A percentile compares a stretch with the other conserved stretches of the same genome.
These are phyloP conservation scores for Drosophila tanythrix DNA, from an alignment of 2,888 invertebrate genomes.

Conservation along the genomic window DNA sequence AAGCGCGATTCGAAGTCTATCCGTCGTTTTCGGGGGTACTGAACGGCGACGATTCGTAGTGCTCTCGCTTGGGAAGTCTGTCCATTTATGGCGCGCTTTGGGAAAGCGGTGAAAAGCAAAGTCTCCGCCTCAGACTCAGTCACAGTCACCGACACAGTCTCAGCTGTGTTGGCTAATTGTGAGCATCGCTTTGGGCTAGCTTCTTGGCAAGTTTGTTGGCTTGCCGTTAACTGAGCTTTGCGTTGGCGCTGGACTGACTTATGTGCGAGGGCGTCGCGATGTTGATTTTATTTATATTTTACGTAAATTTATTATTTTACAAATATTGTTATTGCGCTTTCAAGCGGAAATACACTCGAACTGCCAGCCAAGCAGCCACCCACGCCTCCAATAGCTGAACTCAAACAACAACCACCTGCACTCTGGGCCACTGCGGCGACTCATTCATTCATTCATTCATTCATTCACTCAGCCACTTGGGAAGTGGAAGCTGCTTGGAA, in stretches of 20 bases:
- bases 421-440: slow-evolving; percentile 41
- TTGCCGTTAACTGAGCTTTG: slow-evolving; percentile 48
- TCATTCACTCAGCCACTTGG: slow-evolving; percentile 35
- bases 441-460: slow-evolving; percentile 47
- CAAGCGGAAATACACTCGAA: slow-evolving; percentile 78
- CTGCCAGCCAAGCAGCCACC: slow-evolving; percentile 51
- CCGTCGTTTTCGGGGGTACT: slow-evolving; percentile 34
- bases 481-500: slow-evolving; percentile 68
- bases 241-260: slow-evolving; percentile 44
- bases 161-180: slow-evolving; percentile 66
- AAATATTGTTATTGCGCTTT: slow-evolving; percentile 77
- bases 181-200: slow-evolving; percentile 72
- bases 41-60: slow-evolving; percentile 21
- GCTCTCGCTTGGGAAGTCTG: slow-evolving; percentile 65
- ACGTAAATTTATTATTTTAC: slow-evolving; percentile 80
- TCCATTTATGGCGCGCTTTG: slow-evolving; percentile 70
- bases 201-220: slow-evolving; percentile 62
- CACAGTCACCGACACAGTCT: slow-evolving; percentile 10
- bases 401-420: slow-evolving; percentile 67
- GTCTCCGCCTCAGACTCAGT: slow-evolving; percentile 9
- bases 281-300: slow-evolving; percentile 74
- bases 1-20: slow-evolving; percentile 53
- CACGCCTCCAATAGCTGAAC: slow-evolving; percentile 46
- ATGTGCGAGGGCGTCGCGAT: slow-evolving; percentile 61
- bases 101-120: slow-evolving; percentile 75